Base-by-base conservation (phyloP, 2,888 invertebrate species). In the Agonopterix heracliana region DNA sequence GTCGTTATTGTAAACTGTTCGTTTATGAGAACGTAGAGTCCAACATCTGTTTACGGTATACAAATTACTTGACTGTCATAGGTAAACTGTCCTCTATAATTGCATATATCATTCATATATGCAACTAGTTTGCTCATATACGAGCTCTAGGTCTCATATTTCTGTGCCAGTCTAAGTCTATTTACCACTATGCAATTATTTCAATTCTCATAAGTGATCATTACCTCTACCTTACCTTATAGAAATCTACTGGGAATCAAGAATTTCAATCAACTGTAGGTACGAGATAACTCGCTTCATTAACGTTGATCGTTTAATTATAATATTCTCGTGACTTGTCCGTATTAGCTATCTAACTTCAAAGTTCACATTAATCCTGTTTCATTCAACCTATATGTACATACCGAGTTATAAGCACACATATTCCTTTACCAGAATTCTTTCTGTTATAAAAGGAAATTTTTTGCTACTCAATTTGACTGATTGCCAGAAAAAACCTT, bases 271-370 rank as follows among this genome's bases (percentile, higher is more conserved):
- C 46, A 10, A 17, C n/a, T 14, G 38, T 36, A 26, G 41, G 13
- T 7, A 12, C 38, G 38, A 38, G 38, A 47, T 45, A 44, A 49
- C 51, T 49, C 26, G 57, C 44, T 46, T 14, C 52, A 54, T 56
- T 55, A 53, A 50, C 44, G 26, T 53, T 51, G 38, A 52, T 54
- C 49, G 52, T 56, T 50, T 48, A 54, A 60, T 61, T 50, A 52
- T 50, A 45, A 51, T 50, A 49, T 47, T 52, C 47, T 57, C 43
- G 51, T 50, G 50, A 55, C 52, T 52, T 53, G 53, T 48, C 48
- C 44, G 40, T 26, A 26, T 26, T 26, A 26, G 26, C 26, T 26
- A 26, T 26, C 26, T 26, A 26, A 26, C 26, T 26, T 26, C 26
- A 26, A 26, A 26, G 34, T 34, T 41, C 14, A 42, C 34, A 44